These are phyloP conservation scores for Stenchaetothrips biformis DNA, from an alignment of 2,888 invertebrate species.

Conservation along the genomic window DNA sequence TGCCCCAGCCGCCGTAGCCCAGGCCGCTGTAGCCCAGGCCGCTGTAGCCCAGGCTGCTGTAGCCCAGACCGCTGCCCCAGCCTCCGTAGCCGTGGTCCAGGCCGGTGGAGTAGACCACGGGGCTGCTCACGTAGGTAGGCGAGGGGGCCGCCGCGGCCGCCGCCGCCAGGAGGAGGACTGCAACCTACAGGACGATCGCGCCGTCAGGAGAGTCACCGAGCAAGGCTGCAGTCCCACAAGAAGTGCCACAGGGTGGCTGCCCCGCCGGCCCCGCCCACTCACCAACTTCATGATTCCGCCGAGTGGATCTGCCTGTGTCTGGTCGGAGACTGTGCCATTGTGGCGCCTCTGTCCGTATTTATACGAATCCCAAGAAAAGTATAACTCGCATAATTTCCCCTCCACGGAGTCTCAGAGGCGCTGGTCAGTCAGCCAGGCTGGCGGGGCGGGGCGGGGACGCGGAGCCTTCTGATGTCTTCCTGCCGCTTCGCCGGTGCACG, in stretches of 20 bases:
- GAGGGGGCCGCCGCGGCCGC: slow-evolving; percentile 2
- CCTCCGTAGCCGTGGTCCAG: background rate
- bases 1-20: background rate
- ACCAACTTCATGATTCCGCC: slow-evolving; percentile 6
- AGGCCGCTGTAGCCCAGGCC: background rate
- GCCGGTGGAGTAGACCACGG: slow-evolving; percentile 9
- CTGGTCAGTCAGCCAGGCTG: background rate
- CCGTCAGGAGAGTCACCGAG: too few relatives aligned
- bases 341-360: background rate
- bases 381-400: slow-evolving; percentile 18
- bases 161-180: background rate
- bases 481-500: background rate
- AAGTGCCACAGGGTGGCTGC: background rate
- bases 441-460: slow-evolving; percentile 7
- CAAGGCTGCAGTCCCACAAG: background rate
- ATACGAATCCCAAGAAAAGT: slow-evolving; percentile 16
- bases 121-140: slow-evolving; percentile 3
- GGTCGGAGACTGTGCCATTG: slow-evolving; percentile 6
- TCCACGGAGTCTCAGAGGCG: background rate
- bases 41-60: background rate
- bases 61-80: background rate
- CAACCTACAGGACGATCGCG: background rate
- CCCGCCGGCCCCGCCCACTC: background rate
- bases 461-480: slow-evolving; percentile 4
- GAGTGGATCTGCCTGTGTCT: background rate